Conservation (phyloP, 2,113 vertebrate genomes). For the Phalacrocorax aristotelis region DNA sequence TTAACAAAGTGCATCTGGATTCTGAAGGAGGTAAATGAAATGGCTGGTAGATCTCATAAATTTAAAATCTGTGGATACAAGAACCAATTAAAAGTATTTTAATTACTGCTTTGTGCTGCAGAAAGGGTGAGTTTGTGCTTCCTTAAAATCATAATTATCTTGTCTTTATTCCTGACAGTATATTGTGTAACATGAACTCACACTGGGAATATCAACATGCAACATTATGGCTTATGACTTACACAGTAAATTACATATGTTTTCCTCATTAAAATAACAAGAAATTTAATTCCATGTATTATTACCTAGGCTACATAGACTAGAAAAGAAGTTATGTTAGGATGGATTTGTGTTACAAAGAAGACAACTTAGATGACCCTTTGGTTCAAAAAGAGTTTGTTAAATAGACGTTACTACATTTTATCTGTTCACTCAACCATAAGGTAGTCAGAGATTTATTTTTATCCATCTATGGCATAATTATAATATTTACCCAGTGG, state of each 20-base stretch:
- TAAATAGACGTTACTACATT: neutral
- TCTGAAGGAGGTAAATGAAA: constrained; percentile 38
- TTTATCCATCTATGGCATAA: neutral
- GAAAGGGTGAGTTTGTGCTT: constrained; percentile 62
- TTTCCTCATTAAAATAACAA: constrained; percentile 69
- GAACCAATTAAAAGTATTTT: constrained; percentile 75
- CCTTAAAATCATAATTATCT: constrained; percentile 77
- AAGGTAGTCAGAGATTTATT: neutral
- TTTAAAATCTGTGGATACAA: constrained; percentile 68
- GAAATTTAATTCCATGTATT: constrained; percentile 53
- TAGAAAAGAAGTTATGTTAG: neutral
- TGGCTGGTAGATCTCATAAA: constrained; percentile 63
- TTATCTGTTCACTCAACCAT: neutral
- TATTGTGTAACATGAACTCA: constrained; percentile 67
- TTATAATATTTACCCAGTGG: neutral
- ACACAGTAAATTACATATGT: constrained; percentile 25
- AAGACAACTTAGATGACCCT: neutral
- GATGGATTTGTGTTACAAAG: neutral
- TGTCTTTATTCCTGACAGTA: constrained; percentile 73
- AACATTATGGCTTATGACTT: constrained; percentile 47
- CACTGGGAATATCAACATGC: constrained; percentile 65
- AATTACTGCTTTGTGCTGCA: constrained; percentile 73
- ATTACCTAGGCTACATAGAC: constrained; percentile 27
- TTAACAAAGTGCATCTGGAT: constrained; percentile 6
- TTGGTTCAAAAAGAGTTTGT: neutral